phyloP scores from a whole-genome alignment of 2,888 invertebrate species.

The Megamerina dolium region DNA sequence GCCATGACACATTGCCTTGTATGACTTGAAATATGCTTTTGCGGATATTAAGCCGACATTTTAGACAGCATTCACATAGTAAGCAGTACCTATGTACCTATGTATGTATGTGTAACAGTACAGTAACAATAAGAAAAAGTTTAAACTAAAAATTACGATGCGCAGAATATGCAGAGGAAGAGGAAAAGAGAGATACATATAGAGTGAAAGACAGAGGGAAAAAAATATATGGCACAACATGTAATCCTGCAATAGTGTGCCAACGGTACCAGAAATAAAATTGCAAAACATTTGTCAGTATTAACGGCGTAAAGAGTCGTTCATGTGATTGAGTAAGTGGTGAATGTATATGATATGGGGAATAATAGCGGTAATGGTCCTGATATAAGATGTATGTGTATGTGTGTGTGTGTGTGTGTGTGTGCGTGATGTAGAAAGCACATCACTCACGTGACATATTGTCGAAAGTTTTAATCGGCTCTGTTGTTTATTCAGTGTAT shows the following conservation, averaged over 20 bases:
- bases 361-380: no score
- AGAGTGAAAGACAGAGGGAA: no score
- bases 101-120: no score
- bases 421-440: conserved; percentile 1
- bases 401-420: conserved; percentile 1
- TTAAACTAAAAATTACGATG: no score
- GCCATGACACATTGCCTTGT: conserved; percentile 15
- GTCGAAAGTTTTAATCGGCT: conserved; percentile 41
- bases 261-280: conserved; percentile 5
- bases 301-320: conserved; percentile 6
- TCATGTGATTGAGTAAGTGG: neutral
- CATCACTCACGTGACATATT: conserved; percentile 18
- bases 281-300: conserved; percentile 16
- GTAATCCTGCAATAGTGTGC: no score
- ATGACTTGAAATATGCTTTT: conserved; percentile 11
- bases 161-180: no score
- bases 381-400: neutral
- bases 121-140: no score
- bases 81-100: no score
- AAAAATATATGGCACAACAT: no score
- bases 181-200: no score
- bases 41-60: conserved; percentile 9
- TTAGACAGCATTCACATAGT: no score
- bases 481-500: no score
- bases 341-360: neutral